These are phyloP conservation scores for Propithecus coquereli DNA, from an alignment of 2,113 vertebrate species.

Conservation along the genomic window DNA sequence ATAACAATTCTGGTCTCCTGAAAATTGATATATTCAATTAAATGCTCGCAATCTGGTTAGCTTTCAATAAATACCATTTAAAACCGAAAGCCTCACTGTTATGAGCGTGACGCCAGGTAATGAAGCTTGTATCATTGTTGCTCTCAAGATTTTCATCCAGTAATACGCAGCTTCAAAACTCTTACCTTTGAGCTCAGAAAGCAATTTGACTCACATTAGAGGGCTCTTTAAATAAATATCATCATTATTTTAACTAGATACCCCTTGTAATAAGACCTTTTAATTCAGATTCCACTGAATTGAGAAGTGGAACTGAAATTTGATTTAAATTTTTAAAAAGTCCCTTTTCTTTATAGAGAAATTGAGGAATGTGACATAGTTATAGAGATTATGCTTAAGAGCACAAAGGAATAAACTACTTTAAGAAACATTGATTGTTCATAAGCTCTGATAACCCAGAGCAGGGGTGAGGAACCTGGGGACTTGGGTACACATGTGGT, in stretches of 20 bases:
- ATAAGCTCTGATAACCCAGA: not conserved
- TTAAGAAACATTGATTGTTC: not conserved
- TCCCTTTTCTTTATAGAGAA: not conserved
- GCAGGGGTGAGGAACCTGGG: no score
- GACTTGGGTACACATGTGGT: no score
- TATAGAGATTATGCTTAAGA: not conserved
- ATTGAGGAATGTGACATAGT: not conserved
- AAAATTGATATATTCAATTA: slow-evolving; percentile 78
- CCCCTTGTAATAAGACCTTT: slow-evolving; percentile 37
- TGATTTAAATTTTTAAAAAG: not conserved
- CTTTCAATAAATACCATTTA: slow-evolving; percentile 68
- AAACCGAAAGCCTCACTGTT: slow-evolving; percentile 44
- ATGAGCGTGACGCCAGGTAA: slow-evolving; percentile 56
- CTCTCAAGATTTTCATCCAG: slow-evolving; percentile 47
- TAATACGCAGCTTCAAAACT: slow-evolving; percentile 49
- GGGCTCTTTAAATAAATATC: slow-evolving; percentile 45
- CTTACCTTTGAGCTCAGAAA: slow-evolving; percentile 43
- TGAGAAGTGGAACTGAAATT: slow-evolving; percentile 1
- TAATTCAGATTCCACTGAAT: slow-evolving; percentile 2
- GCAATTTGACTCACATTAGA: slow-evolving; percentile 42
- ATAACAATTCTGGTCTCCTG: slow-evolving; percentile 62
- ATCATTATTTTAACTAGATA: slow-evolving; percentile 65
- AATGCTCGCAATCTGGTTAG: slow-evolving; percentile 67
- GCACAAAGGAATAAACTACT: not conserved
- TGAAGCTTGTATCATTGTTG: slow-evolving; percentile 56